Conservation (phyloP, 2,888 invertebrate genomes). For the Cenopis cana region DNA sequence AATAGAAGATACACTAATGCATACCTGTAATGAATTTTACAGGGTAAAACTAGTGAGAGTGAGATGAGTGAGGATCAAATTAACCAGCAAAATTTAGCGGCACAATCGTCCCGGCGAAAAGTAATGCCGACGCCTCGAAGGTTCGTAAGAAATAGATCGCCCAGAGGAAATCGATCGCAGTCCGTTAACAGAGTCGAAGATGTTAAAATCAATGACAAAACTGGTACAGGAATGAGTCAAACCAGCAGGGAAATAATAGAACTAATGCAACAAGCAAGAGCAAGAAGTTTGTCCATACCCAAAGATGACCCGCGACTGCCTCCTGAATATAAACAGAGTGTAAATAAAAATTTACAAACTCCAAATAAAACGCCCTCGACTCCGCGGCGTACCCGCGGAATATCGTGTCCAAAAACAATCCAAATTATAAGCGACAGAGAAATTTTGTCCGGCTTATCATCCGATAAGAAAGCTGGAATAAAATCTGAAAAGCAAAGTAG, state of each 20-base stretch:
- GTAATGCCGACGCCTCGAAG: conserved; percentile 74
- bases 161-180: conserved; percentile 82
- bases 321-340: conserved; percentile 64
- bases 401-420: conserved; percentile 83
- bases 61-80: conserved; percentile 83
- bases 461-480: conserved; percentile 68
- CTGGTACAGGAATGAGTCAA: conserved; percentile 76
- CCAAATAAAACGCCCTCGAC: conserved; percentile 80
- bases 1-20: conserved; percentile 68
- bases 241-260: conserved; percentile 80
- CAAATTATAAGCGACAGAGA: conserved; percentile 81
- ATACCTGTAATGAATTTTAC: conserved; percentile 75
- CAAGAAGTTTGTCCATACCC: conserved; percentile 80
- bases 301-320: conserved; percentile 78
- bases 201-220: conserved; percentile 65
- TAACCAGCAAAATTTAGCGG: conserved; percentile 61
- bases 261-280: conserved; percentile 79
- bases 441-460: conserved; percentile 79
- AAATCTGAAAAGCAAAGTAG: conserved; percentile 68
- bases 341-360: conserved; percentile 80
- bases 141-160: conserved; percentile 75
- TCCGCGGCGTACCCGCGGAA: conserved; percentile 70
- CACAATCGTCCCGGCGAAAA: conserved; percentile 67
- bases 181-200: conserved; percentile 82
- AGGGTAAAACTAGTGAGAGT: conserved; percentile 85